A percentile compares a stretch with the other conserved stretches of the same genome.
Evolutionary conservation across 1,140 invertebrate genomes (phyloP).

Genomic region (Orius laevigatus): DNA sequence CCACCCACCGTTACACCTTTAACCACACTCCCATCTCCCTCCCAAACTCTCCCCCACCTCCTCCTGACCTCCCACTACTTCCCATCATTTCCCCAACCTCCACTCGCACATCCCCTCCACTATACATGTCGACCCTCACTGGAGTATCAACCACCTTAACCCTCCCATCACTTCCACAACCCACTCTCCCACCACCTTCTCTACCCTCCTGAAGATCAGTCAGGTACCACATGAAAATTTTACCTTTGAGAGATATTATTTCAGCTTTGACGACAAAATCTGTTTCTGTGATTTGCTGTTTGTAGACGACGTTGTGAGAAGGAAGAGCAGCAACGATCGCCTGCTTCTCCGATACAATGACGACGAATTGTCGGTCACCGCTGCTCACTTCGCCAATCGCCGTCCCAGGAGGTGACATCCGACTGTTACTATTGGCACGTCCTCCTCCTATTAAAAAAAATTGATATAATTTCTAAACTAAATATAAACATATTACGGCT

Average conservation of each 20-base stretch:
- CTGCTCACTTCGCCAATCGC: constrained; percentile 30
- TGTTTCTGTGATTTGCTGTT: constrained; percentile 66
- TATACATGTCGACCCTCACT: too few species aligned
- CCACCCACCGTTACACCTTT: too few species aligned
- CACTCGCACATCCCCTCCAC: too few species aligned
- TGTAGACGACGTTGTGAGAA: constrained; percentile 80
- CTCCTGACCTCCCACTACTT: too few species aligned
- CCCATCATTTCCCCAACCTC: too few species aligned
- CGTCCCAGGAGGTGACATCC: constrained; percentile 55
- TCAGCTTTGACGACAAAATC: constrained; percentile 90
- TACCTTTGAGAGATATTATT: constrained; percentile 83
- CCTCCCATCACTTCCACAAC: too few species aligned
- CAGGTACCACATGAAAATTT: neutral
- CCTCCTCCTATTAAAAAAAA: constrained; percentile 28
- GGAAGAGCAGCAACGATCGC: constrained; percentile 84
- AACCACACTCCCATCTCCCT: too few species aligned
- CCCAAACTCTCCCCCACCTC: too few species aligned
- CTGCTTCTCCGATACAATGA: constrained; percentile 87
- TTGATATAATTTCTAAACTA: neutral
- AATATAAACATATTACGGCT: constrained; percentile 23
- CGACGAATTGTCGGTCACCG: constrained; percentile 79
- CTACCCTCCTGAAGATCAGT: too few species aligned
- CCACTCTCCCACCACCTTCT: too few species aligned
- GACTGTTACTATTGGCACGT: constrained; percentile 36
- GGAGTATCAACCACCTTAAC: too few species aligned